Base-by-base conservation (phyloP, 2,888 invertebrate genomes). In the Hypercompe scribonia region DNA sequence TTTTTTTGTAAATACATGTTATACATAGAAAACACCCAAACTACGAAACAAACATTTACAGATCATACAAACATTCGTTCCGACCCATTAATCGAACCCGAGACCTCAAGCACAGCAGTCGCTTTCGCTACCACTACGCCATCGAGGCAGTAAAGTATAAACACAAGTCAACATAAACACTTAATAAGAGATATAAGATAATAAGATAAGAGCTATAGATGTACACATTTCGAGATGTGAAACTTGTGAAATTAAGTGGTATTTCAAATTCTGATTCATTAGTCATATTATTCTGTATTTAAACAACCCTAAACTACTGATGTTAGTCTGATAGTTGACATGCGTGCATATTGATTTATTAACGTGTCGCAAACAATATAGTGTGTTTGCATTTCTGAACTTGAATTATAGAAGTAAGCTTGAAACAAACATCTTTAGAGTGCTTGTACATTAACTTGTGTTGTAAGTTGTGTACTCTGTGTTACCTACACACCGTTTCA, bases 311-410 rank as follows among this genome's bases (percentile, higher is more conserved):
- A 13, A 28, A 58, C 28, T 58, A 28, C 1, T 31, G 15, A 58
- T 58, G 15, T 28, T 28, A 58, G 8, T 28, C 58, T 46, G 5
- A 13, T 11, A 18, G 31, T 8, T 2, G 21, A 58, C 39, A 54
- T 13, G 65, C n/a, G 58, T 39, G 13, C 61, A 10, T 4, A 18
- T 68, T 36, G 15, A 36, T 39, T 42, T 31, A 69, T 39, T 31
- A 63, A 42, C 13, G 42, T 31, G 3, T 15, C 18, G 39, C 7
- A 24, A 61, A 58, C 33, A 28, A 46, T 67, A 46, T 10, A 11
- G 11, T 66, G 31, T 71, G 61, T 61, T 71, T 67, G 67, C 34
- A 39, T 42, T 33, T 58, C 54, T 58, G 66, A 61, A 61, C 71
- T 67, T 46, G 46, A 34, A 46, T 67, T 46, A 63, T 33, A 42